Evolutionary conservation across 2,797 vertebrate genomes (phyloP), one percentile per base, ranked within the genome.

Genomic region (Chaenodraco wilsoni): DNA sequence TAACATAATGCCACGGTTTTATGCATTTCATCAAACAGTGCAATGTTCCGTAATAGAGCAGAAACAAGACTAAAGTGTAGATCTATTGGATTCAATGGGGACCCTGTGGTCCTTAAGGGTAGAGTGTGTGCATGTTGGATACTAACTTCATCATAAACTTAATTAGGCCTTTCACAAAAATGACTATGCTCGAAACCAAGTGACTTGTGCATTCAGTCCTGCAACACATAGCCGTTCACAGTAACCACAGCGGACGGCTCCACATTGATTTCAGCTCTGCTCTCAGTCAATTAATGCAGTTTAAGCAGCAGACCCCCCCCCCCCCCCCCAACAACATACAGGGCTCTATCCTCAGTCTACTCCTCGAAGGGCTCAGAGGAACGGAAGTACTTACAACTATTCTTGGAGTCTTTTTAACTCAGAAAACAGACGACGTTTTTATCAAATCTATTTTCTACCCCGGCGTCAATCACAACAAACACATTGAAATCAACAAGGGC

Each of bases 361-460:
- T 27, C 11, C n/a, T 50, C 43, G 27, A 14, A 9, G 14, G 51
- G n/a, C 17, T 40, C 23, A 4, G 21, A 31, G 43, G 56, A 61
- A 15, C 12, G 7, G 12, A 41, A 44, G 9, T 11, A 74, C 66
- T 67, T 52, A 21, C 37, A 63, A 31, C 15, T 51, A 52, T 54
- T 27, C 46, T 60, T 43, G 4, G 48, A 58, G 19, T 65, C 37
- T 40, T 76, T 61, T 65, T 59, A 63, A 62, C 44, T 74, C 62
- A 49, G 40, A 21, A 60, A 61, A 71, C 7, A 37, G 8, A 37
- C 6, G 17, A n/a, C 41, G 33, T 48, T 12, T 57, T 58, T 13
- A 64, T 65, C 56, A 71, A 56, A 74, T n/a, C 46, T 21, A 44
- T 55, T 60, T 37, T 41, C 17, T 55, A 45, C 46, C n/a, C 54